phyloP scores from a whole-genome alignment of 1,140 invertebrate genomes.

The Brachionus rubens region DNA sequence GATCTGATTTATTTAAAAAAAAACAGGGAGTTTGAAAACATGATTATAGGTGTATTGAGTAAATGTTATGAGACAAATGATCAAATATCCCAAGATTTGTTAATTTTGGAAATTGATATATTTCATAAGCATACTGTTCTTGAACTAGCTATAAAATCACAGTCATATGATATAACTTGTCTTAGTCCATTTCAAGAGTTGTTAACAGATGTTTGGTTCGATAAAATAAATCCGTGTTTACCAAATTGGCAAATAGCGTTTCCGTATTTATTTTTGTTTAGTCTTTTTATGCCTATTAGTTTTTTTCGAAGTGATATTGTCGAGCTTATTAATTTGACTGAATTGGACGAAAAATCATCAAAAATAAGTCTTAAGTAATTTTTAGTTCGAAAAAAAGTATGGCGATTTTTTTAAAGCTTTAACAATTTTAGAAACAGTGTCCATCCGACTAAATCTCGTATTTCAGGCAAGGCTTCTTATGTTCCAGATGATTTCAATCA shows the following conservation, averaged over 20 bases:
- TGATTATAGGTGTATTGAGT: constrained; percentile 18
- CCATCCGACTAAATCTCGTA: not conserved
- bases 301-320: constrained; percentile 42
- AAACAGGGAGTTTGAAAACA: constrained; percentile 29
- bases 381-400: not conserved
- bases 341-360: constrained; percentile 38
- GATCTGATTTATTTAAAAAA: not conserved
- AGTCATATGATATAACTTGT: constrained; percentile 29
- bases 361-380: constrained; percentile 34
- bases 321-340: constrained; percentile 42
- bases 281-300: constrained; percentile 39
- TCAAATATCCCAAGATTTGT: constrained; percentile 18
- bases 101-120: constrained; percentile 36
- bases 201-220: constrained; percentile 45
- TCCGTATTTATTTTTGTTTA: constrained; percentile 28
- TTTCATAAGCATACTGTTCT: constrained; percentile 33
- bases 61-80: constrained; percentile 16
- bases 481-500: not conserved
- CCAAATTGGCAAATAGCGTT: constrained; percentile 37
- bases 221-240: constrained; percentile 39
- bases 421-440: constrained; percentile 26
- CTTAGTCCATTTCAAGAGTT: constrained; percentile 20
- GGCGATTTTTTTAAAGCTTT: not conserved
- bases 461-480: not conserved
- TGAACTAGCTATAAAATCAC: constrained; percentile 6